phyloP scores from a whole-genome alignment of 2,888 invertebrate species.

The Scaptomyza tumidula region DNA sequence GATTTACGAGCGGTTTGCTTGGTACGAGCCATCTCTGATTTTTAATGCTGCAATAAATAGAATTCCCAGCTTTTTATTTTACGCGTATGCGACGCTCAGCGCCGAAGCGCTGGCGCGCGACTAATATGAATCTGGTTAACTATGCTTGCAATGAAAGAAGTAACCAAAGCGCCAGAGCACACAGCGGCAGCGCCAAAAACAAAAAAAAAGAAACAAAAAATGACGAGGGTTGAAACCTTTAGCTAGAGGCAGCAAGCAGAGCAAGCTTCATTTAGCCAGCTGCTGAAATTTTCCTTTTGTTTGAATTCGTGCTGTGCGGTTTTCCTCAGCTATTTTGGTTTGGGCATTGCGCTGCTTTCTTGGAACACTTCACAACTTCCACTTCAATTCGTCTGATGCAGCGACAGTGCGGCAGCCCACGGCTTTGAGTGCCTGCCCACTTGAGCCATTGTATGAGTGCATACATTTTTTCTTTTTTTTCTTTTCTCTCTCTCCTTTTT shows the following conservation, averaged over 20 bases:
- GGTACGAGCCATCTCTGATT: constrained; percentile 94
- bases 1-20: constrained; percentile 99
- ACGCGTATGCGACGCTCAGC: constrained; percentile 51
- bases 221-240: constrained; percentile 57
- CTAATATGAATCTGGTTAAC: constrained; percentile 39
- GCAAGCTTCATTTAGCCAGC: constrained; percentile 13
- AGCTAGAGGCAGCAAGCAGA: constrained; percentile 1
- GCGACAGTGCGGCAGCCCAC: constrained; percentile 36
- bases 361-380: constrained; percentile 56
- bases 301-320: constrained; percentile 34
- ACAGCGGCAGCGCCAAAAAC: constrained; percentile 11
- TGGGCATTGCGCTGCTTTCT: constrained; percentile 34
- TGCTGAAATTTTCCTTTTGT: constrained; percentile 51
- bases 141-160: constrained; percentile 30
- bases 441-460: constrained; percentile 53
- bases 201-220: background rate
- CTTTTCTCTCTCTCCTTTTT: too few relatives aligned
- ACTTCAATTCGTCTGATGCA: constrained; percentile 36
- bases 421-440: constrained; percentile 50
- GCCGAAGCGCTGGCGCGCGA: constrained; percentile 65
- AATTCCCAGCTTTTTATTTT: background rate
- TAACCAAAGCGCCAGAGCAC: background rate
- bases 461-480: constrained; percentile 18
- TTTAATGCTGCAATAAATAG: constrained; percentile 8
- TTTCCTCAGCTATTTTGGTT: constrained; percentile 37